Evolutionary conservation across 2,888 invertebrate species (phyloP), one percentile per base, ranked within the genome.

Genomic region (Lacanobia oleracea): DNA sequence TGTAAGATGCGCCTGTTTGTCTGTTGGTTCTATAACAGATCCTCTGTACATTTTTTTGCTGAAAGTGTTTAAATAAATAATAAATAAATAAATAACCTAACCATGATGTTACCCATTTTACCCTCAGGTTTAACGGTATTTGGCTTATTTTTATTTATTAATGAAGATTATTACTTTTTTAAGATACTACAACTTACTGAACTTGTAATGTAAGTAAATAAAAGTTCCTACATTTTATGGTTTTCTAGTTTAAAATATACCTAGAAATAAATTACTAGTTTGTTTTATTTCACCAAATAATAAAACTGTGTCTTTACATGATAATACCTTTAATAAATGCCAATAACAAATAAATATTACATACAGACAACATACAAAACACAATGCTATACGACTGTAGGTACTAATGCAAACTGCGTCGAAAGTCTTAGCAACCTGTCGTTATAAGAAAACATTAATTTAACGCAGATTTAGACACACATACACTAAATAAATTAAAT

Each of bases 251-350:
- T 56, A 27, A 56, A 56, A 33, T 33, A 56, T 2, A 50, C 10
- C 10, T n/a, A 67, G 1, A 40, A 23, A 23, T 50, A 21, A 4
- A 45, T 43, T 37, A 61, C n/a, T 40, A 14, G 0, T 53, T 66
- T 45, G 5, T 75, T 75, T 75, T 23, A 60, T 67, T 67, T 23
- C 7, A 51, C 50, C 14, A 2, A 50, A 53, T 45, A 77, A 54
- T 56, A 65, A 77, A 76, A 77, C 21, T 9, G 18, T 9, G 51
- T 7, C 5, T 45, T 50, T 37, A 10, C 14, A 48, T 71, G 51
- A 64, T 64, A 77, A 65, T 72, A 72, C 65, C 48, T 65, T 76
- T 51, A 76, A 27, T 76, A 77, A 51, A 61, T 65, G n/a, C 16
- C 33, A 60, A 18, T 56, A 45, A 16, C 48, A 54, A 76, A 77